phyloP scores from a whole-genome alignment of 2,113 vertebrate genomes.

The Catharus bicknelli region DNA sequence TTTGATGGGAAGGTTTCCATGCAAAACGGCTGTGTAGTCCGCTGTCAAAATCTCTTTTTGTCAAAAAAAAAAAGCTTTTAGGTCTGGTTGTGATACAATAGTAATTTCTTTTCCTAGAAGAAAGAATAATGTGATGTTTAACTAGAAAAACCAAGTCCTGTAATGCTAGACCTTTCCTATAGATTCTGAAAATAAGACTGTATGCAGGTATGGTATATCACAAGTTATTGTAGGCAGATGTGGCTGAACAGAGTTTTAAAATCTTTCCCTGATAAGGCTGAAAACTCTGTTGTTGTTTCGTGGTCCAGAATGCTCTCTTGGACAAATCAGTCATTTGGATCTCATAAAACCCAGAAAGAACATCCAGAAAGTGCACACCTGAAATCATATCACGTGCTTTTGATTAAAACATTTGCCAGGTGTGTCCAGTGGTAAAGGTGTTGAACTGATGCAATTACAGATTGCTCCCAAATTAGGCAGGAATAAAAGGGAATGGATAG shows the following conservation, averaged over 20 bases:
- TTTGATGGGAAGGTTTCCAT: not conserved
- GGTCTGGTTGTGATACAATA: rapidly evolving
- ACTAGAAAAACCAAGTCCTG: not conserved
- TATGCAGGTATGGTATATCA: not conserved
- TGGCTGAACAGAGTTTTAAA: not conserved
- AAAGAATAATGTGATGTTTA: not conserved
- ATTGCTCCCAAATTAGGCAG: not conserved
- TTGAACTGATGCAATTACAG: not conserved
- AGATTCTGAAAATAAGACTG: not conserved
- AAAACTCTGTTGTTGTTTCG: not conserved
- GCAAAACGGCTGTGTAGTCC: not conserved
- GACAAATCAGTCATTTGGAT: not conserved
- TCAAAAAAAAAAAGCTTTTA: not conserved
- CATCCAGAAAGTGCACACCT: not conserved
- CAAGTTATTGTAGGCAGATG: not conserved
- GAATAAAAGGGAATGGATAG: not conserved
- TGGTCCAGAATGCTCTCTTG: not conserved
- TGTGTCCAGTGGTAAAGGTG: not conserved
- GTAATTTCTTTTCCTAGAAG: not conserved
- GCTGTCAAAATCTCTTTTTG: not conserved
- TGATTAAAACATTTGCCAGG: not conserved
- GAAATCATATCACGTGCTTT: rapidly evolving
- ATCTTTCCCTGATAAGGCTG: not conserved
- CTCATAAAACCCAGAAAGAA: not conserved
- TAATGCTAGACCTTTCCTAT: not conserved